A percentile compares a stretch with the other conserved stretches of the same genome.
Conservation (phyloP, 2,888 invertebrate genomes). For the Acheta domesticus region DNA sequence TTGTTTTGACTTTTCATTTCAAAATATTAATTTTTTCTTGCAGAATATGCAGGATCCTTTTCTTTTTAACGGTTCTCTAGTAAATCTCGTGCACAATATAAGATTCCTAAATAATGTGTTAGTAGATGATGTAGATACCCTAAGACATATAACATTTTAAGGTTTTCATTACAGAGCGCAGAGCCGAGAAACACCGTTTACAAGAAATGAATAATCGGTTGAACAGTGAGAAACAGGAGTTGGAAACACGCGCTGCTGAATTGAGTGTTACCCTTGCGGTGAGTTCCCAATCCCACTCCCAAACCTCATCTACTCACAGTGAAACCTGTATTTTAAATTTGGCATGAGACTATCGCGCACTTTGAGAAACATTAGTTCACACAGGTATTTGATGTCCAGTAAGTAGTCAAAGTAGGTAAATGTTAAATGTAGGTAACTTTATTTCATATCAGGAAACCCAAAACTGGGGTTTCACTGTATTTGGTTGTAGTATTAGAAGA, state of each 20-base stretch:
- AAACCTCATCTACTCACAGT: background rate
- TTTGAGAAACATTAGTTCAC: too few species aligned
- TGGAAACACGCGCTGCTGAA: slow-evolving; percentile 49
- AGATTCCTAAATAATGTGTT: too few species aligned
- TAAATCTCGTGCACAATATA: too few species aligned
- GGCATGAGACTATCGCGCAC: too few species aligned
- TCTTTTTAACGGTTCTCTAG: too few species aligned
- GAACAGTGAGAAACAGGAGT: slow-evolving; percentile 46
- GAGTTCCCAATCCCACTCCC: slow-evolving; percentile 6
- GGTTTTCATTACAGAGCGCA: slow-evolving; percentile 46
- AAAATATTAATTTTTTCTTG: too few species aligned
- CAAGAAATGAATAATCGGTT: slow-evolving; percentile 46
- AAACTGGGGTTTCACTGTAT: background rate
- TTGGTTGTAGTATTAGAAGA: background rate
- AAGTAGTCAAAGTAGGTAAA: background rate
- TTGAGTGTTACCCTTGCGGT: slow-evolving; percentile 39
- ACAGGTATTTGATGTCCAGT: too few species aligned
- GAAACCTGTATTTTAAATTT: background rate
- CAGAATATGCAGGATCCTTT: too few species aligned
- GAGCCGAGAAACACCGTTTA: slow-evolving; percentile 46
- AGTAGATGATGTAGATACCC: background rate
- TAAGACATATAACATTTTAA: background rate
- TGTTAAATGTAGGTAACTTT: background rate
- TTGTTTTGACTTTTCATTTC: too few species aligned
- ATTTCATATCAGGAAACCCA: background rate